Evolutionary conservation across 64 coral and sea anemone species (phyloP), one percentile per base, ranked within the genome.

Genomic region (Montipora foliosa): DNA sequence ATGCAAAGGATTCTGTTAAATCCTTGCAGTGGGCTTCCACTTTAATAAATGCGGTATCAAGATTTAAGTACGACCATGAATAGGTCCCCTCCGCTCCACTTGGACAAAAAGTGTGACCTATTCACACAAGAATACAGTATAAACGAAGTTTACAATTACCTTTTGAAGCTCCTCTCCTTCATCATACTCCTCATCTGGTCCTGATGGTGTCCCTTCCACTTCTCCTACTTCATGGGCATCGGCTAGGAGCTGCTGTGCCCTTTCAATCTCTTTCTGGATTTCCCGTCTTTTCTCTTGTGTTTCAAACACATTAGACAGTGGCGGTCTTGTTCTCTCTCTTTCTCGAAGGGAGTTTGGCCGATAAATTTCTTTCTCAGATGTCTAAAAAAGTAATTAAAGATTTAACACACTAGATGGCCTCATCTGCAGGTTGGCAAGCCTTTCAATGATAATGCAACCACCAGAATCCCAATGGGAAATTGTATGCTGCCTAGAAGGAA

Each of bases 251-350:
- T 81, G 81, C 17, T 96, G 81, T 51, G 94, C 94, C 91, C 64
- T 87, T 77, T 98, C 97, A 49, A 93, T 98, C 91, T 98, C 94
- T 47, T 91, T 98, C 75, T 94, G 94, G 44, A 98, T 96, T 83
- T 95, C 89, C 45, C 89, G 90, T 78, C 89, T 94, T 55, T 94
- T 95, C 59, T 95, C 91, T 15, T 96, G 91, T 48, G 72, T 90
- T 53, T 93, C 93, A 89, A 97, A 95, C 71, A 97, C 78, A 92
- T 92, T 97, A n/a, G 96, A 89, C 47, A 97, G 22, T 58, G 93
- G 96, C 17, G 78, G 59, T 88, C 96, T 95, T 21, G 88, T 20
- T 14, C 93, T 86, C 14, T 97, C 96, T 76, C 93, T 74, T 67
- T 97, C 96, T 78, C 96, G 90, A 25, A 97, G 55, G 19, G 96